Conservation (phyloP, 2,113 vertebrate species). For the Guaruba guarouba region DNA sequence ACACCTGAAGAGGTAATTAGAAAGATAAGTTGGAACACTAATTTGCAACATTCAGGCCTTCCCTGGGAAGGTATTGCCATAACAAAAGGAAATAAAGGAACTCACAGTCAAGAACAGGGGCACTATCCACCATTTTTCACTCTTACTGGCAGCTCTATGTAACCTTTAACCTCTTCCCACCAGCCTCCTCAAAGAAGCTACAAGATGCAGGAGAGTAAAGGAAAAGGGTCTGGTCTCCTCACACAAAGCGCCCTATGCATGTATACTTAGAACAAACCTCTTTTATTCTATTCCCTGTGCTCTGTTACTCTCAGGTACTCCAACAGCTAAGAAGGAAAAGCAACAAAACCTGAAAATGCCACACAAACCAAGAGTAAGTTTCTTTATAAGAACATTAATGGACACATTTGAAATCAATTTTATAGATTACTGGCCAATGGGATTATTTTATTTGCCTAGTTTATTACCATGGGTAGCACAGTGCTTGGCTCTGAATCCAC, state of each 20-base stretch:
- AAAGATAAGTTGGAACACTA: conserved; percentile 60
- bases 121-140: conserved; percentile 70
- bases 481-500: background rate
- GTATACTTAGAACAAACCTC: conserved; percentile 24
- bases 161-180: conserved; percentile 76
- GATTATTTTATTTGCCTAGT: background rate
- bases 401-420: background rate
- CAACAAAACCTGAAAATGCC: background rate
- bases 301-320: conserved; percentile 29
- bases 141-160: conserved; percentile 62
- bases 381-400: background rate
- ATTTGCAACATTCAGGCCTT: conserved; percentile 65
- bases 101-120: conserved; percentile 54
- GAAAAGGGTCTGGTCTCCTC: background rate
- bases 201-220: conserved; percentile 63
- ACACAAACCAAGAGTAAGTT: background rate
- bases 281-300: conserved; percentile 30
- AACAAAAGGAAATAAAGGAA: conserved; percentile 66
- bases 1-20: conserved; percentile 71
- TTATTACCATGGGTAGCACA: background rate
- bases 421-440: background rate
- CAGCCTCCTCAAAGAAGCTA: conserved; percentile 70
- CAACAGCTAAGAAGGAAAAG: background rate
- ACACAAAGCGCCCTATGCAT: conserved; percentile 14
- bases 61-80: conserved; percentile 65